phyloP scores from a whole-genome alignment of 2,888 invertebrate genomes.

The Escarpia spicata region DNA sequence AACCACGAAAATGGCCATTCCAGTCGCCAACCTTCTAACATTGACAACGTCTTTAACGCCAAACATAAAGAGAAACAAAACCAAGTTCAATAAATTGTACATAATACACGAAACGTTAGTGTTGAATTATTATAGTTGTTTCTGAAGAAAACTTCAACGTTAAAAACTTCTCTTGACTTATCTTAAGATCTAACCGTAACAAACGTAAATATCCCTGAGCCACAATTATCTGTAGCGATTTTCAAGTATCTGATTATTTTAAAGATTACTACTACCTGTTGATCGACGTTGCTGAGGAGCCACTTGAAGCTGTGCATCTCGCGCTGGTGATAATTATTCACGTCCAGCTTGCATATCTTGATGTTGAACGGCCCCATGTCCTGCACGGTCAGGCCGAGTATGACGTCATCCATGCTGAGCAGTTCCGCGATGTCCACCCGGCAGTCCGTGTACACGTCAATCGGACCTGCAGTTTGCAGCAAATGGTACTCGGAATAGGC shows the following conservation, averaged over 20 bases:
- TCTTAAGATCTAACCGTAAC: not conserved
- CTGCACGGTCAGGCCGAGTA: conserved; percentile 30
- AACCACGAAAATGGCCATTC: not conserved
- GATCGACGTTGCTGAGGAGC: conserved; percentile 30
- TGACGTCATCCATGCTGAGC: conserved; percentile 35
- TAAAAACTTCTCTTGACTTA: not conserved
- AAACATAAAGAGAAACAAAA: not conserved
- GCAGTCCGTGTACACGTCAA: conserved; percentile 28
- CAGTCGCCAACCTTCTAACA: not conserved
- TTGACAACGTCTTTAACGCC: not conserved
- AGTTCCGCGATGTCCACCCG: conserved; percentile 32
- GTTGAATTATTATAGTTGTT: not conserved
- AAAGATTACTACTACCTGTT: conserved; percentile 25
- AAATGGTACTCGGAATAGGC: not conserved
- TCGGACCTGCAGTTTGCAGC: conserved; percentile 26
- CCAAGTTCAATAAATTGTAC: not conserved
- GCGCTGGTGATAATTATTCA: conserved; percentile 32
- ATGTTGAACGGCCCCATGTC: conserved; percentile 28
- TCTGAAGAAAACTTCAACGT: not conserved
- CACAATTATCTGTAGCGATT: not conserved
- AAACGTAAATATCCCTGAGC: not conserved
- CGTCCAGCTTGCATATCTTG: conserved; percentile 29
- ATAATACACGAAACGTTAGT: not conserved
- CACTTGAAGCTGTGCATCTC: conserved; percentile 25
- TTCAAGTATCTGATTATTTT: not conserved